Evolutionary conservation across 2,888 invertebrate genomes (phyloP).

Genomic region (Troilus luridus): DNA sequence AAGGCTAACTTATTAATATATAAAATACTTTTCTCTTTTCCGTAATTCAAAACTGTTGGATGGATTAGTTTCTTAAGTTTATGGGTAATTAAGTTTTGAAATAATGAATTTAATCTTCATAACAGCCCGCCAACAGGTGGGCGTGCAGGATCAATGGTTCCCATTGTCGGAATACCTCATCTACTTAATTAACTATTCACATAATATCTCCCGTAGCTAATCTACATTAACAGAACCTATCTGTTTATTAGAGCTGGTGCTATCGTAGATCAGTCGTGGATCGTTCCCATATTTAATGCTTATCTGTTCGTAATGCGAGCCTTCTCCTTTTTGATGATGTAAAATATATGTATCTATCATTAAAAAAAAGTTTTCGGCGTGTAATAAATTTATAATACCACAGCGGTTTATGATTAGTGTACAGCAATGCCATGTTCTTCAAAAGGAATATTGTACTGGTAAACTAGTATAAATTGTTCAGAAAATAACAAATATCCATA

Average conservation of each 20-base stretch:
- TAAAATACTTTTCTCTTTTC: not conserved
- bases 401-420: too few relatives aligned
- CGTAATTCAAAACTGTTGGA: not conserved
- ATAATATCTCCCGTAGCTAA: not conserved
- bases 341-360: too few relatives aligned
- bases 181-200: conserved; percentile 26
- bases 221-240: not conserved
- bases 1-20: too few relatives aligned
- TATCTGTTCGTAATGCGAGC: too few relatives aligned
- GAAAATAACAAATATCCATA: too few relatives aligned
- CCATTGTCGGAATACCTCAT: not conserved
- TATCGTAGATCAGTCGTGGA: not conserved
- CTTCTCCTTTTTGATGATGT: too few relatives aligned
- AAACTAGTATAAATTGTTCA: too few relatives aligned
- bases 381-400: too few relatives aligned
- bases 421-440: too few relatives aligned
- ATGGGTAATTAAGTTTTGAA: not conserved
- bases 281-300: not conserved
- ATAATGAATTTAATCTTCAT: conserved; percentile 22
- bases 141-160: not conserved
- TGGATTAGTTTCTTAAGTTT: not conserved
- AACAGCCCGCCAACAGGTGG: not conserved
- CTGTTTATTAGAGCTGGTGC: not conserved
- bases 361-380: too few relatives aligned
- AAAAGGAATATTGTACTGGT: too few relatives aligned